These are phyloP conservation scores for Leptoteleia sp. DNA, from an alignment of 1,140 invertebrate species.

Conservation along the genomic window DNA sequence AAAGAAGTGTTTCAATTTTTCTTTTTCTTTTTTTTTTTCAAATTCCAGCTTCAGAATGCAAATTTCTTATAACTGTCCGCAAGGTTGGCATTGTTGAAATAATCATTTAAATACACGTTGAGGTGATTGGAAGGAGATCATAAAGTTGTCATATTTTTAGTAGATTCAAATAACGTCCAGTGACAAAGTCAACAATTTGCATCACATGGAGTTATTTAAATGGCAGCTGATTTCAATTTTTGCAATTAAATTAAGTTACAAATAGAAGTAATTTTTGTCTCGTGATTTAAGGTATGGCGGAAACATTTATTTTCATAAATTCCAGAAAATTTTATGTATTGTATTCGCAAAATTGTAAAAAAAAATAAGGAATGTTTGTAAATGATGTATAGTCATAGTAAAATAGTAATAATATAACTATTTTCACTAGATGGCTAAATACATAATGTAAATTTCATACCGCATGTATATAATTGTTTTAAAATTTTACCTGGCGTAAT, in stretches of 20 bases:
- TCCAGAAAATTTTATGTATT: too few relatives aligned
- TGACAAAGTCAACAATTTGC: too few relatives aligned
- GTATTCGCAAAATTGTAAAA: too few relatives aligned
- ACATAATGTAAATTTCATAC: slow-evolving; percentile 6
- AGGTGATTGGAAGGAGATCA: not conserved
- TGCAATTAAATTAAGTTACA: too few relatives aligned
- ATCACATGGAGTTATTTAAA: too few relatives aligned
- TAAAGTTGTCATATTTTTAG: not conserved
- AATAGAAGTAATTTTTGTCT: too few relatives aligned
- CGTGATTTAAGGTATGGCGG: too few relatives aligned
- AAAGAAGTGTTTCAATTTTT: not conserved
- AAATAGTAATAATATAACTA: slow-evolving; percentile 10
- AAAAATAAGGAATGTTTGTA: slow-evolving; percentile 16
- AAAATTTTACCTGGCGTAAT: not conserved
- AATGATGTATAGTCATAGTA: slow-evolving; percentile 14
- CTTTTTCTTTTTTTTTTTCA: too few relatives aligned
- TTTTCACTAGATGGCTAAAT: slow-evolving; percentile 4
- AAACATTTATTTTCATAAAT: too few relatives aligned
- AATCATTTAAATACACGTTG: not conserved
- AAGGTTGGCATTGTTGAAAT: not conserved
- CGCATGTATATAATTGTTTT: slow-evolving; percentile 14
- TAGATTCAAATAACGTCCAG: not conserved
- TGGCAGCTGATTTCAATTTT: too few relatives aligned
- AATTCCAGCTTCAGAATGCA: slow-evolving; percentile 18
- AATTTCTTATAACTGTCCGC: not conserved